phyloP scores from a whole-genome alignment of 2,888 invertebrate genomes.

The Drosophila lacicola region DNA sequence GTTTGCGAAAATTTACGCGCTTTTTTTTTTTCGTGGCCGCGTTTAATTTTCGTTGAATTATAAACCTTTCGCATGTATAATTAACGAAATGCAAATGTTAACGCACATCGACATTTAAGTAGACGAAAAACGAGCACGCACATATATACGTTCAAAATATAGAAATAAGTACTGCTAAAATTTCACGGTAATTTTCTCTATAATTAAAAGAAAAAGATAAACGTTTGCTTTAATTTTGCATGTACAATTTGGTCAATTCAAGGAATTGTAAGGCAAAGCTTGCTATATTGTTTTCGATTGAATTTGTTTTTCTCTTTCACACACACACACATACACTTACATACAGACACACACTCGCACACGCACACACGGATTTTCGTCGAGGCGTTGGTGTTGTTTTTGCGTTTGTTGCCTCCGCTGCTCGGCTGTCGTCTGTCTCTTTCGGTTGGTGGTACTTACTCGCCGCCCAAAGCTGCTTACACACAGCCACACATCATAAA shows the following conservation, averaged over 20 bases:
- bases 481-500: slow-evolving; percentile 68
- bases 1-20: slow-evolving; percentile 27
- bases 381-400: slow-evolving; percentile 68
- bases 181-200: slow-evolving; percentile 78
- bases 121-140: slow-evolving; percentile 61
- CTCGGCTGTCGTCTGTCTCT: slow-evolving; percentile 46
- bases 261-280: slow-evolving; percentile 57
- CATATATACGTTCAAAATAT: slow-evolving; percentile 64
- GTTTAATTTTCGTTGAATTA: slow-evolving; percentile 31
- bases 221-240: slow-evolving; percentile 69
- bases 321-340: neutral
- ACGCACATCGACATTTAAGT: slow-evolving; percentile 60
- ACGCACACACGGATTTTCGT: slow-evolving; percentile 3
- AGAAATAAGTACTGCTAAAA: slow-evolving; percentile 72
- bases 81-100: slow-evolving; percentile 51
- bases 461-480: slow-evolving; percentile 60
- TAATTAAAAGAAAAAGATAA: slow-evolving; percentile 67
- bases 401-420: slow-evolving; percentile 30
- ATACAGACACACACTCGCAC: neutral
- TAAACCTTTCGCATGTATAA: slow-evolving; percentile 37
- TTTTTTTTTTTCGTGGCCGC: slow-evolving; percentile 19
- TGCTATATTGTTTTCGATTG: slow-evolving; percentile 43
- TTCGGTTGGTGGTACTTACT: slow-evolving; percentile 51
- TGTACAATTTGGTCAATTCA: slow-evolving; percentile 60
- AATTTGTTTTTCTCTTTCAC: slow-evolving; percentile 20